These are phyloP conservation scores for Carpatolechia fugitivella DNA, from an alignment of 2,888 invertebrate species.

Conservation along the genomic window DNA sequence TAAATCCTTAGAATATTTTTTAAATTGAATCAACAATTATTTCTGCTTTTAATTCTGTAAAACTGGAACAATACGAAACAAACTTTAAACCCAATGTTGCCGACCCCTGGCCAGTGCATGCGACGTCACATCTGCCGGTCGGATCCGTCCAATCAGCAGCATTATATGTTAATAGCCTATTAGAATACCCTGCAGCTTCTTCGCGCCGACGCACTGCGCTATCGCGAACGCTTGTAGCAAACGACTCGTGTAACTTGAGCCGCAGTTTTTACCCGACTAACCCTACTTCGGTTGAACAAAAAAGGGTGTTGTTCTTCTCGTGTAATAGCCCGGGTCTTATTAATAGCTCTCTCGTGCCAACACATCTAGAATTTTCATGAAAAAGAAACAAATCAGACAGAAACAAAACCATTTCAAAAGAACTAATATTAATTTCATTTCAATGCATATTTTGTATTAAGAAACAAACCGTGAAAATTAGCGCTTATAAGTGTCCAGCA, in stretches of 20 bases:
- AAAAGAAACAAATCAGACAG: no score
- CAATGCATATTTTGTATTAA: no score
- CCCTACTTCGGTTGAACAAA: constrained; percentile 20
- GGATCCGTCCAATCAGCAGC: constrained; percentile 81
- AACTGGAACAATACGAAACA: background rate
- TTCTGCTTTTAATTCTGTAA: no score
- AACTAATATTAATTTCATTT: no score
- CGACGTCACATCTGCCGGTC: constrained; percentile 69
- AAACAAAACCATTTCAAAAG: no score
- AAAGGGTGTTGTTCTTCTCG: constrained; percentile 37
- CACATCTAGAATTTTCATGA: no score
- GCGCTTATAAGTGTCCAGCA: no score
- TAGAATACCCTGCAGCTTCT: constrained; percentile 71
- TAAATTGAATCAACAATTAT: no score
- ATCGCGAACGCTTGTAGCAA: constrained; percentile 43
- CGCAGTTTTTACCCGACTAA: constrained; percentile 24
- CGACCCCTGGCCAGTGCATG: constrained; percentile 38
- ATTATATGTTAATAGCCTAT: constrained; percentile 80
- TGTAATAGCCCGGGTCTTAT: no score
- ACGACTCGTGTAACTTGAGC: constrained; percentile 40
- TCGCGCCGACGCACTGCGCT: constrained; percentile 53
- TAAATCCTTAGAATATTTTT: no score
- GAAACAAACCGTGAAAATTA: no score
- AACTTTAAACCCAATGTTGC: constrained; percentile 37
- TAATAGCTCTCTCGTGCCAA: no score